Evolutionary conservation across 2,113 vertebrate genomes (phyloP).

Genomic region (Aspidoscelis tigris): DNA sequence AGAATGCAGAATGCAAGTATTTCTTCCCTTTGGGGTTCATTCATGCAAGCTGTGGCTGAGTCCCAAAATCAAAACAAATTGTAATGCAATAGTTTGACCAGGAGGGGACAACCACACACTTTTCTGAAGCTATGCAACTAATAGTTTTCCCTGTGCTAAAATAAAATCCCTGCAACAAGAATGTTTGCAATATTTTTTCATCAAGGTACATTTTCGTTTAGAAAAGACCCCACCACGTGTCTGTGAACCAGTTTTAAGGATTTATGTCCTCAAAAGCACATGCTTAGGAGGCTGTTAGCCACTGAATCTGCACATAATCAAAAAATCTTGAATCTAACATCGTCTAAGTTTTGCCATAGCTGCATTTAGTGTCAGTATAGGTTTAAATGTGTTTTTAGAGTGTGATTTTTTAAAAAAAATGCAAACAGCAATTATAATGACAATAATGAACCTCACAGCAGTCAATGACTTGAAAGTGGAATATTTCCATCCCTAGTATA

Average conservation of each 20-base stretch:
- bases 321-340: neutral
- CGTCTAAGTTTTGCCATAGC: neutral
- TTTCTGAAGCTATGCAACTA: neutral
- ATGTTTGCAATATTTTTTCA: neutral
- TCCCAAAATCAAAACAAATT: neutral
- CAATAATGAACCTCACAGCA: neutral
- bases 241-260: neutral
- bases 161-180: neutral
- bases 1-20: neutral
- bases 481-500: neutral
- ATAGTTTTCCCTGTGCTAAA: neutral
- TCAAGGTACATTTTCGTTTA: neutral
- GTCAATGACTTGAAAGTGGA: neutral
- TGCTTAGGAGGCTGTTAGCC: neutral
- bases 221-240: neutral
- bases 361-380: neutral
- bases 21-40: neutral
- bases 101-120: conserved; percentile 21
- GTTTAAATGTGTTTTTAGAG: neutral
- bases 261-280: no score
- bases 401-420: neutral
- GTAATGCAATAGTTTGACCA: conserved; percentile 1
- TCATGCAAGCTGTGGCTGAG: neutral
- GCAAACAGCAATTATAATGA: neutral
- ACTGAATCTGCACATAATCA: neutral